A percentile compares a stretch with the other conserved stretches of the same genome.
Conservation (phyloP, 1,140 invertebrate genomes). For the Gonioctena quinquepunctata region DNA sequence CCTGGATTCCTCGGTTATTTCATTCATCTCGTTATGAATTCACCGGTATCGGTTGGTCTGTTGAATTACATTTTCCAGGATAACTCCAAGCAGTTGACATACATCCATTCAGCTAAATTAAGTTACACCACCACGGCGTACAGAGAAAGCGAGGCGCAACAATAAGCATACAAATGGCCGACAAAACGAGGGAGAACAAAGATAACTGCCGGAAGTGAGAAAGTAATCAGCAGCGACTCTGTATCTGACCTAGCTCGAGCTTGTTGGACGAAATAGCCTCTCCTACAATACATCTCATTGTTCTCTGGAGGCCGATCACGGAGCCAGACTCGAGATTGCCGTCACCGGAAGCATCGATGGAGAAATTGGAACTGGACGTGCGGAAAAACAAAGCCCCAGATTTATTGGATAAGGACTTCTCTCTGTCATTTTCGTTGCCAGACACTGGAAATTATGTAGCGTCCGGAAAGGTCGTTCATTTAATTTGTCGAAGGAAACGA, state of each 20-base stretch:
- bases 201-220: constrained; percentile 15
- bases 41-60: constrained; percentile 5
- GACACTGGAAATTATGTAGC: constrained; percentile 42
- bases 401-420: constrained; percentile 41
- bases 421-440: constrained; percentile 35
- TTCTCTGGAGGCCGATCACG: constrained; percentile 45
- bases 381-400: constrained; percentile 47
- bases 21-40: too few relatives aligned
- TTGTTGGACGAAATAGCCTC: constrained; percentile 13
- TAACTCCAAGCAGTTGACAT: not conserved
- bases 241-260: not conserved
- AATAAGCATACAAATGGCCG: constrained; percentile 29
- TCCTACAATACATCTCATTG: constrained; percentile 29
- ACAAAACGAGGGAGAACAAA: constrained; percentile 16
- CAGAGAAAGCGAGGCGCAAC: constrained; percentile 5
- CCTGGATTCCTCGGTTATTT: too few relatives aligned
- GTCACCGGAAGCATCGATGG: constrained; percentile 31
- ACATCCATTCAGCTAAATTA: constrained; percentile 23
- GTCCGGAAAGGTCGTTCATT: constrained; percentile 16
- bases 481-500: constrained; percentile 18
- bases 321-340: constrained; percentile 37
- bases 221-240: constrained; percentile 17
- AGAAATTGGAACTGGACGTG: constrained; percentile 44
- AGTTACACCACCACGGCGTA: not conserved
- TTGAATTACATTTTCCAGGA: not conserved